Evolutionary conservation across 1,140 invertebrate genomes (phyloP).

Genomic region (Goniozus legneri): DNA sequence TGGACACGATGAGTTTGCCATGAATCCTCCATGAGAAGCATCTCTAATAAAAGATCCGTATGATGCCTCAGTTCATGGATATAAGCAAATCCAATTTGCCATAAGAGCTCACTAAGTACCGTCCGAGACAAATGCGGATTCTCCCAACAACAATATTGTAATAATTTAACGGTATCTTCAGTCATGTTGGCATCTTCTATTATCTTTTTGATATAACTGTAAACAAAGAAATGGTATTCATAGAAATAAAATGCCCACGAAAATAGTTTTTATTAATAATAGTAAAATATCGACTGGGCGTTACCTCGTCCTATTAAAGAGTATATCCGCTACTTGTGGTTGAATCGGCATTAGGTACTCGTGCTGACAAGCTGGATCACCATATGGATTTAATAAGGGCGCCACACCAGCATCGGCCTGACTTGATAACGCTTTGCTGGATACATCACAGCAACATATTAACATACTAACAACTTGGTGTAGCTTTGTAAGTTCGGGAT

Average conservation of each 20-base stretch:
- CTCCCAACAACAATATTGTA: slow-evolving; percentile 95
- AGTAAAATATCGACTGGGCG: not conserved
- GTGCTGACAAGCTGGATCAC: slow-evolving; percentile 63
- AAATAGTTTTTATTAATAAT: not conserved
- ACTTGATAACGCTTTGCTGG: slow-evolving; percentile 71
- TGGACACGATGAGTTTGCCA: slow-evolving; percentile 93
- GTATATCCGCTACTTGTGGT: slow-evolving; percentile 72
- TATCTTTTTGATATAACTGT: slow-evolving; percentile 89
- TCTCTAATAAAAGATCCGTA: slow-evolving; percentile 82
- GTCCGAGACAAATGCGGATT: slow-evolving; percentile 88
- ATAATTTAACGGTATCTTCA: slow-evolving; percentile 84
- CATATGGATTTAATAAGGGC: slow-evolving; percentile 78
- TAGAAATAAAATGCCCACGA: not conserved
- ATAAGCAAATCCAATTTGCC: slow-evolving; percentile 93
- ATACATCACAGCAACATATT: slow-evolving; percentile 90
- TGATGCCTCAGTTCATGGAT: slow-evolving; percentile 91
- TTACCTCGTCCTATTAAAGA: slow-evolving; percentile 73
- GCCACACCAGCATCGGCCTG: slow-evolving; percentile 52
- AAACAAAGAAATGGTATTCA: slow-evolving; percentile 29
- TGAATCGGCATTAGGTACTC: slow-evolving; percentile 76
- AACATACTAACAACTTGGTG: slow-evolving; percentile 91
- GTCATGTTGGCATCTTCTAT: slow-evolving; percentile 90
- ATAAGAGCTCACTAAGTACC: slow-evolving; percentile 85
- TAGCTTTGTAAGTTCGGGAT: slow-evolving; percentile 89
- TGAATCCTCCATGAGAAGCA: slow-evolving; percentile 88